Base-by-base conservation (phyloP, 2,888 invertebrate genomes). In the Drosophila conformis region DNA sequence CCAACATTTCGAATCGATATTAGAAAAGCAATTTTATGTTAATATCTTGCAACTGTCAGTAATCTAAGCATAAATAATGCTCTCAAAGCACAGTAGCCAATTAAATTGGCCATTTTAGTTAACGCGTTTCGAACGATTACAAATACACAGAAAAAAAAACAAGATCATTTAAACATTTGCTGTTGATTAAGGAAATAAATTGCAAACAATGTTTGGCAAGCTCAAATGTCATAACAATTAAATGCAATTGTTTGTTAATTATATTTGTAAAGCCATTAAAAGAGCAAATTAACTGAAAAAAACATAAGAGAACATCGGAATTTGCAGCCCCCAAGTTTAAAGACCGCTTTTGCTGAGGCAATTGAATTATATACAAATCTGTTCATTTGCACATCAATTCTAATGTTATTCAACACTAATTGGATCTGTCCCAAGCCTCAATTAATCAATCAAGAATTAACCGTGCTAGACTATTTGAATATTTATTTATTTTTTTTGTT, bases 221-320 rank as follows among this genome's bases (percentile, higher is more conserved):
- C 59, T 68, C 56, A 64, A 69, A 78, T 73, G 73, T 62, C 78
- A 81, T 54, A 76, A 61, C 72, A 78, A 81, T 81, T 72, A 64
- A 62, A 78, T 75, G 67, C 54, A 75, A 62, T 59, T 58, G 40
- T 61, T 61, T 63, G 58, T 67, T 40, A 64, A 65, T 65, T 51
- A 65, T 65, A 64, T 65, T 64, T 64, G 64, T n/a, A 25, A 2
- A 11, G 48, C 4, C 36, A 64, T 46, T 8, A 25, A 63, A 60
- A 36, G 29, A 48, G 10, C 35, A 29, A 61, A 63, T 61, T 13
- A 25, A 48, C 21, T 63, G 21, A 18, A 63, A 18, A 33, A 33
- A 31, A 31, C 27, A 62, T 15, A 10, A 21, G 1, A 15, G 15
- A 18, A 27, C 2, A 8, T 36, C 2, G 2, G 10, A 38, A 54